Base-by-base conservation (phyloP, 2,888 invertebrate species). In the Acanthosepion pharaonis region DNA sequence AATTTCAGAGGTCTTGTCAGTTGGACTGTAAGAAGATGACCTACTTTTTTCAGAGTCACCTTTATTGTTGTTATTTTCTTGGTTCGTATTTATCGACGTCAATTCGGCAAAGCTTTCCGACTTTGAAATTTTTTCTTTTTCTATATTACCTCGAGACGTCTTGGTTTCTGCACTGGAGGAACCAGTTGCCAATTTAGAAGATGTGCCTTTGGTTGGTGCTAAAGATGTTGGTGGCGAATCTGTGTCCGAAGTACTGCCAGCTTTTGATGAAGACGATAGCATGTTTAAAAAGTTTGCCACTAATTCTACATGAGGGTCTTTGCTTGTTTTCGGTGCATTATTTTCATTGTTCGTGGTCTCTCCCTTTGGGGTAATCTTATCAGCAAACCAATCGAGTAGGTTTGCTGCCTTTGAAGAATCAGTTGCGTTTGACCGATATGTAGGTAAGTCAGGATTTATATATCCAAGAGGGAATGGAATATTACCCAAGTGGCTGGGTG, bases 301-400 rank as follows among this genome's bases (percentile, higher is more conserved):
- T 49, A 33, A 48, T 92, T 42, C n/a, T 5, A 48, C 51, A 28
- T 48, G 92, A 28, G 92, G n/a, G n/a, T 48, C 48, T 28, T 92
- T 53, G 33, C 23, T 53, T 48, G 64, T 42, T 64, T 48, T 55
- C 1, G 94, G 23, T 25, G 51, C 2, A 4, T 48, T 49, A 94
- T 51, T 51, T 9, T 94, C 48, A 18, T 25, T 55, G 33, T 53
- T 55, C 33, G 15, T 3, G 6, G 20, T 33, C 9, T 48, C 55
- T 53, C 23, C 59, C 33, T 94, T 94, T 5, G 64, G 64, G 5
- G 33, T 94, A 8, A 94, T 55, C 33, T 94, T 94, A 64, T 94
- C 94, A 6, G 94, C 94, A 94, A 94, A 94, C 94, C 94, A 94
- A 48, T 94, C 94, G 0, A 33, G n/a, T 64, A 94, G 48, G 51